Conservation (phyloP, 2,797 vertebrate genomes). For the Pagetopsis macropterus region DNA sequence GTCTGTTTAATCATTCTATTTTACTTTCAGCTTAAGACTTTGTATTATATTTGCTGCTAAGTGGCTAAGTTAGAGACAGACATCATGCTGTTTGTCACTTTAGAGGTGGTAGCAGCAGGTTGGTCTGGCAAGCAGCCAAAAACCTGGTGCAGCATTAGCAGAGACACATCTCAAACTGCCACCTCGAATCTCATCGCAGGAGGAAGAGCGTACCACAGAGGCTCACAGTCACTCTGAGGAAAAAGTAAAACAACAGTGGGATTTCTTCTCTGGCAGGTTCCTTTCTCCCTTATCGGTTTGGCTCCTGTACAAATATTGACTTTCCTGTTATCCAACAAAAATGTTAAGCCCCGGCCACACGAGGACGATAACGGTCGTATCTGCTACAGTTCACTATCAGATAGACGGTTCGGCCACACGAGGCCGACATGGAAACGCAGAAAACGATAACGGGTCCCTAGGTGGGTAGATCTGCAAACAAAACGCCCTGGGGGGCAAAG, state of each 20-base stretch:
- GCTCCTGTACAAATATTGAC: neutral
- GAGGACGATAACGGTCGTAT: too few relatives aligned
- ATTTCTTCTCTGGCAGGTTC: slow-evolving; percentile 23
- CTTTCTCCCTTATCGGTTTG: neutral
- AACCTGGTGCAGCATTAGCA: slow-evolving; percentile 11
- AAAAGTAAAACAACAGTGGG: slow-evolving; percentile 16
- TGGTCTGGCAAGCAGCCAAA: slow-evolving; percentile 15
- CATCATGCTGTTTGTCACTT: neutral
- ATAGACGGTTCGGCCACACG: too few relatives aligned
- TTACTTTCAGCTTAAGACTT: neutral
- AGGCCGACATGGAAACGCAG: too few relatives aligned
- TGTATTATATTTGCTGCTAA: neutral
- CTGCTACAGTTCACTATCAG: too few relatives aligned
- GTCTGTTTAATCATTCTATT: neutral
- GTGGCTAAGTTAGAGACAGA: neutral
- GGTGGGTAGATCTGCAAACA: too few relatives aligned
- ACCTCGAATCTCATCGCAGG: slow-evolving; percentile 37
- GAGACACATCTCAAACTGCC: slow-evolving; percentile 34
- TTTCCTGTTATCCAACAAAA: slow-evolving; percentile 6
- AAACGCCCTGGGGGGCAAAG: too few relatives aligned
- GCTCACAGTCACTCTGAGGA: slow-evolving; percentile 9
- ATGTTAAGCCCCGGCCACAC: neutral
- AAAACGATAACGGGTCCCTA: too few relatives aligned
- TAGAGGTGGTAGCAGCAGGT: slow-evolving; percentile 1
- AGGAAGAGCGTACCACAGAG: slow-evolving; percentile 26